Evolutionary conservation across 2,888 invertebrate genomes (phyloP), one percentile per base, ranked within the genome.

Genomic region (Lithosia quadra): DNA sequence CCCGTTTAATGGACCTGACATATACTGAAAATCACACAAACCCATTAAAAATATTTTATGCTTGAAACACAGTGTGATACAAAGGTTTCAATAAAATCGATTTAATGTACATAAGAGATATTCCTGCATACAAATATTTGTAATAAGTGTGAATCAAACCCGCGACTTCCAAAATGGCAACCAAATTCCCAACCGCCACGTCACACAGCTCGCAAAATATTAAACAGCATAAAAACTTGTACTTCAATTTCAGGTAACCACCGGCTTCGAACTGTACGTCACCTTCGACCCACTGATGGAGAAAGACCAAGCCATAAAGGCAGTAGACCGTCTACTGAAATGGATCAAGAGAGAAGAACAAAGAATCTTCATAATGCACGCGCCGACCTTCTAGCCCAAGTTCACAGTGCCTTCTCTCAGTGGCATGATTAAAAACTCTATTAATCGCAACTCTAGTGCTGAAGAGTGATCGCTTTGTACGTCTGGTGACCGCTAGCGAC

Each of bases 301-400:
- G 68, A 99, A 98, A 87, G 96, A 96, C 34, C 96, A 96, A 78
- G 98, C 98, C 0, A 98, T 99, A 68, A 96, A 97, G 84, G 97
- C 98, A 62, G 97, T 99, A 15, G 98, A 98, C 86, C 98, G 98
- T 88, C 95, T 99, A 2, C 96, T 99, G 13, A 97, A 97, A 83
- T 99, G 99, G 99, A 98, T 99, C 76, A 98, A 99, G 87, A 98
- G 97, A 79, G 98, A 99, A 87, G 99, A 99, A 87, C 98, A 98
- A 76, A 96, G 97, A 81, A 96, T 99, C 88, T 99, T 99, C 91
- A 99, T 99, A 82, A 96, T 98, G 89, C 97, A 97, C 90, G 97
- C 98, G 2, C 97, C 97, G 0, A 97, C 97, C 1, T 97, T 98
- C 93, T 97, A 96, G 95, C 90, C 81, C 63, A 89, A 86, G 76